A percentile compares a stretch with the other conserved stretches of the same genome.
phyloP scores from a whole-genome alignment of 1,140 invertebrate genomes.

The Drosophila pseudoananassae region DNA sequence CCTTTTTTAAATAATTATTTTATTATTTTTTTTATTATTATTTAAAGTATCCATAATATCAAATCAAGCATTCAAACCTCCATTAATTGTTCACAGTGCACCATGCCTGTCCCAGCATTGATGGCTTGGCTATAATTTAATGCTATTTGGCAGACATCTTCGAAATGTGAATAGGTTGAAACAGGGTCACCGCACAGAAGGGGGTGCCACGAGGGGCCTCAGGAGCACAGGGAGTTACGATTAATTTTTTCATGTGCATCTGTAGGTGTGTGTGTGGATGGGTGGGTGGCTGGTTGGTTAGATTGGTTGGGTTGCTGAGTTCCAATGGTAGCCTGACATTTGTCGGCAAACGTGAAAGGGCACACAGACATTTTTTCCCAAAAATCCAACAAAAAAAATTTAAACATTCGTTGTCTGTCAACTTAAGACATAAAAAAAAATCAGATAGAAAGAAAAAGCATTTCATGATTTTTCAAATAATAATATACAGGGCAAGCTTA shows the following conservation, averaged over 20 bases:
- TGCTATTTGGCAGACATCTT: conserved; percentile 57
- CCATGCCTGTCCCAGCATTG: conserved; percentile 14
- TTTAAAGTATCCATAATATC: no score
- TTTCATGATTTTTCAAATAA: neutral
- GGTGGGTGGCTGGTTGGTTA: conserved; percentile 2
- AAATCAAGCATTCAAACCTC: no score
- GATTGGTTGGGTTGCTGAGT: neutral
- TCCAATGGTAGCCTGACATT: conserved; percentile 23
- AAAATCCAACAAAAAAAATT: conserved; percentile 8
- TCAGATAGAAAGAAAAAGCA: neutral
- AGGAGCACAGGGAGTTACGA: conserved; percentile 8
- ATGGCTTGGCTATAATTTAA: conserved; percentile 53
- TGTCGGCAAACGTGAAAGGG: conserved; percentile 46
- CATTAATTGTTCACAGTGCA: conserved; percentile 1
- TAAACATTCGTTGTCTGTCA: conserved; percentile 35
- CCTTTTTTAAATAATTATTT: neutral
- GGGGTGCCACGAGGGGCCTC: neutral
- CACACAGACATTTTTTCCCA: conserved; percentile 30
- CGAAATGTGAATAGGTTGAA: conserved; percentile 69
- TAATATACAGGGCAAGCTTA: neutral
- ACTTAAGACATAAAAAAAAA: conserved; percentile 3
- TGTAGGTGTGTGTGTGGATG: neutral
- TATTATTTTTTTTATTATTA: no score
- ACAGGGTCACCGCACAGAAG: conserved; percentile 41
- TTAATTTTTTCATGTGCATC: conserved; percentile 6